Conservation (phyloP, 2,888 invertebrate species). For the Tiliacea citrago region DNA sequence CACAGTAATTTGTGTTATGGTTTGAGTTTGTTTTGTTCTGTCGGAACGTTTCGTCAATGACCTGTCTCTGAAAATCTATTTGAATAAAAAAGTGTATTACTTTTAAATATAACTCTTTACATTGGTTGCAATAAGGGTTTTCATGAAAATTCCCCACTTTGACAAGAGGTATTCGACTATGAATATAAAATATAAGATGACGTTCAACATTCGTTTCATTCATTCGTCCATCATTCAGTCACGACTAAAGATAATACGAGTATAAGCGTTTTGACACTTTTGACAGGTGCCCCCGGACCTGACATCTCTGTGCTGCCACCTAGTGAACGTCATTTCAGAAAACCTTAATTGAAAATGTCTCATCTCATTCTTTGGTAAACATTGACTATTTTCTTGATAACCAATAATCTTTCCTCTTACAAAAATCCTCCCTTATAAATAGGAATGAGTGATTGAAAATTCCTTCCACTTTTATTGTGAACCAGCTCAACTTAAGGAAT, state of each 20-base stretch:
- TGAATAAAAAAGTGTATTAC: background rate
- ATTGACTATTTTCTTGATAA: background rate
- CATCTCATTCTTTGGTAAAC: background rate
- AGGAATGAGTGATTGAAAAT: conserved; percentile 34
- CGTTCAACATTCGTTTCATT: too few relatives aligned
- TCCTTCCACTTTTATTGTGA: conserved; percentile 18
- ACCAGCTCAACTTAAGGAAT: conserved; percentile 11
- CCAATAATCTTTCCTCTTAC: background rate
- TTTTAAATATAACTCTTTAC: background rate
- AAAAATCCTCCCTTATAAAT: conserved; percentile 6
- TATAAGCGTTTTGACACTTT: too few relatives aligned
- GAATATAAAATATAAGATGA: too few relatives aligned
- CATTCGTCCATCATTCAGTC: too few relatives aligned
- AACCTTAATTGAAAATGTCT: background rate
- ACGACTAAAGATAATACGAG: too few relatives aligned
- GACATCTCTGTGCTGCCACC: too few relatives aligned
- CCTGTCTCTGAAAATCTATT: background rate
- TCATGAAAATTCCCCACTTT: too few relatives aligned
- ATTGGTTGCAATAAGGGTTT: background rate
- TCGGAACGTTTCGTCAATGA: background rate
- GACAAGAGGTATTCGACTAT: too few relatives aligned
- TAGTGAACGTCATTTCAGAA: too few relatives aligned
- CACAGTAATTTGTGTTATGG: background rate
- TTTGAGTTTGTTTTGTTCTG: background rate
- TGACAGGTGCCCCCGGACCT: too few relatives aligned